Percentiles rank a stretch among this genome's conserved stretches.
Evolutionary conservation across 2,113 vertebrate species (phyloP).

Genomic region (Collichthys lucidus): DNA sequence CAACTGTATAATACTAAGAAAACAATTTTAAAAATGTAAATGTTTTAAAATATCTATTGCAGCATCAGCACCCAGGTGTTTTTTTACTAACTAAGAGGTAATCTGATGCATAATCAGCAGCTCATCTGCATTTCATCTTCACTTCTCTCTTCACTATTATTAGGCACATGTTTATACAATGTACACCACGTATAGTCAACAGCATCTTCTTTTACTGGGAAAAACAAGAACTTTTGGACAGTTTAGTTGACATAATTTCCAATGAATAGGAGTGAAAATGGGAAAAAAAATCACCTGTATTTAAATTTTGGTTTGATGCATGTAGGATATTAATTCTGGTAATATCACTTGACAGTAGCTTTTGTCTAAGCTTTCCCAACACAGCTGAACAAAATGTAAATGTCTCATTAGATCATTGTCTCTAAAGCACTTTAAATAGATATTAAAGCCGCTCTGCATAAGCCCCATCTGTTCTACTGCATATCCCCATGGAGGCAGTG

Average conservation of each 20-base stretch:
- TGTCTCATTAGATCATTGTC: slow-evolving; percentile 81
- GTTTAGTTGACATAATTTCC: background rate
- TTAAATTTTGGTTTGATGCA: background rate
- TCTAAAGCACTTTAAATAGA: slow-evolving; percentile 81
- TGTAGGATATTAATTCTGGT: slow-evolving; percentile 6
- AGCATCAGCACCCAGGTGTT: background rate
- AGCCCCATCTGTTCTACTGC: slow-evolving; percentile 78
- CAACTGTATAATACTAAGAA: background rate
- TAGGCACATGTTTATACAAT: background rate
- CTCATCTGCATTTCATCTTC: background rate
- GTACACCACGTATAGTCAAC: background rate
- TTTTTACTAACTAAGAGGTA: background rate
- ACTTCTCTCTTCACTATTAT: background rate
- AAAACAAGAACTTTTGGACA: background rate
- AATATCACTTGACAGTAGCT: slow-evolving; percentile 43
- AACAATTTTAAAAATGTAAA: background rate
- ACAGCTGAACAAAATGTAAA: slow-evolving; percentile 74
- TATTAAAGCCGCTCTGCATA: slow-evolving; percentile 74
- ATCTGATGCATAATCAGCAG: background rate
- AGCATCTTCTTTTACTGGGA: background rate
- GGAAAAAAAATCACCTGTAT: background rate
- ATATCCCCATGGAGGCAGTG: slow-evolving; percentile 69
- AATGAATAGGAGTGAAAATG: background rate
- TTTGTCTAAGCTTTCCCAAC: slow-evolving; percentile 43
- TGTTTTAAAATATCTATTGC: background rate